Conservation (phyloP, 2,113 vertebrate species). For the Xenopus laevis region DNA sequence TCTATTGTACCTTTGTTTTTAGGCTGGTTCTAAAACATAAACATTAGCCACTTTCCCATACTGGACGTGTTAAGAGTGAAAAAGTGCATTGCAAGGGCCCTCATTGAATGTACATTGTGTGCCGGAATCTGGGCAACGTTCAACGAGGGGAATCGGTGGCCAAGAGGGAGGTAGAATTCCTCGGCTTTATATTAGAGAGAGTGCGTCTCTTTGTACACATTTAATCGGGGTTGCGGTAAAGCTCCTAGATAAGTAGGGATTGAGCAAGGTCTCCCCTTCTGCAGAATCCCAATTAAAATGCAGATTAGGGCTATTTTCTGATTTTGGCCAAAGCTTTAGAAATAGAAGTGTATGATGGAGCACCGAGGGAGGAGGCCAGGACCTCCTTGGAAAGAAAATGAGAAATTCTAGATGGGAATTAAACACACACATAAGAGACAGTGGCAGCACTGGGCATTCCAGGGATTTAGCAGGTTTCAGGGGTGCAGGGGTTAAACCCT, state of each 20-base stretch:
- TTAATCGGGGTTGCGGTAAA: conserved; percentile 28
- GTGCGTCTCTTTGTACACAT: conserved; percentile 18
- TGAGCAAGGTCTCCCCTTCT: not conserved
- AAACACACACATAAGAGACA: conserved; percentile 6
- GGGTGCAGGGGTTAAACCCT: conserved; percentile 25
- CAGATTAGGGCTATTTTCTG: conserved; percentile 38
- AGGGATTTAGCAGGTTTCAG: conserved; percentile 24
- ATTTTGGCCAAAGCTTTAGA: conserved; percentile 25
- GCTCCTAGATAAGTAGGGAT: conserved; percentile 28
- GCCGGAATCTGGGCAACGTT: conserved; percentile 11
- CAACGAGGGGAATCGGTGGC: not conserved
- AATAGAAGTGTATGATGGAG: conserved; percentile 25
- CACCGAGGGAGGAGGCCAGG: conserved; percentile 12
- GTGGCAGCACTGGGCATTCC: conserved; percentile 16
- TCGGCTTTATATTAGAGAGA: conserved; percentile 15
- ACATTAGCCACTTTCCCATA: too few relatives aligned
- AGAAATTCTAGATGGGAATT: conserved; percentile 42
- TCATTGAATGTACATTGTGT: conserved; percentile 16
- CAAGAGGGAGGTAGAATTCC: conserved; percentile 27
- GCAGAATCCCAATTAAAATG: conserved; percentile 40
- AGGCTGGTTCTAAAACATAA: too few relatives aligned
- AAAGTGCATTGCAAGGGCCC: conserved; percentile 1
- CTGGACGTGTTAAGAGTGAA: too few relatives aligned
- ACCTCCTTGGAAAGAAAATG: conserved; percentile 35
- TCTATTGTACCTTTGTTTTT: too few relatives aligned